Conservation (phyloP, 2,113 vertebrate species). For the Motacilla tschutschensis region DNA sequence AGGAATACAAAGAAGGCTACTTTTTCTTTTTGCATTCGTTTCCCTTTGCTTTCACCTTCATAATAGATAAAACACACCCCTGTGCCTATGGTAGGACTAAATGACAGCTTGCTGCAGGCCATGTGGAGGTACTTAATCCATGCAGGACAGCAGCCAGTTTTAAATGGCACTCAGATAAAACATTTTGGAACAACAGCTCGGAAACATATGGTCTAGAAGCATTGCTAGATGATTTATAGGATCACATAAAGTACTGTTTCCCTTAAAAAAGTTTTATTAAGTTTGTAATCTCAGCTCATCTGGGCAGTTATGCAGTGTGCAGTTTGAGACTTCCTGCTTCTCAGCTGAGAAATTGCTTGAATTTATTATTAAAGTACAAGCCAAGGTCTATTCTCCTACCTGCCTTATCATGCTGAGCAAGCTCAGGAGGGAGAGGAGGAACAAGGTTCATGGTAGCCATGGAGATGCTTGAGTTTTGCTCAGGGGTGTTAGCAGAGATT, state of each 20-base stretch:
- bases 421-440: background rate
- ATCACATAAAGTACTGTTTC: background rate
- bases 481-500: background rate
- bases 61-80: background rate
- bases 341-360: background rate
- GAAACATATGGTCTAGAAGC: background rate
- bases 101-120: background rate
- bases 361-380: background rate
- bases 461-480: background rate
- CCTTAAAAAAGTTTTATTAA: background rate
- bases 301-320: background rate
- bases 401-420: background rate
- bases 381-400: background rate
- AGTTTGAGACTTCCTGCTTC: background rate
- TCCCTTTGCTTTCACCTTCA: background rate
- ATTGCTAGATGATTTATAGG: background rate
- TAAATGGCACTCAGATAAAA: background rate
- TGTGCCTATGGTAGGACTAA: background rate
- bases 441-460: background rate
- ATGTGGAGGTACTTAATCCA: background rate
- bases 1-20: background rate
- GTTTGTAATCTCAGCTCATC: background rate
- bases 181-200: background rate
- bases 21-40: background rate
- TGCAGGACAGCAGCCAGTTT: background rate